Percentiles rank a stretch among this genome's conserved stretches.
phyloP scores from a whole-genome alignment of 2,888 invertebrate genomes.

The Caenorhabditis plicata region DNA sequence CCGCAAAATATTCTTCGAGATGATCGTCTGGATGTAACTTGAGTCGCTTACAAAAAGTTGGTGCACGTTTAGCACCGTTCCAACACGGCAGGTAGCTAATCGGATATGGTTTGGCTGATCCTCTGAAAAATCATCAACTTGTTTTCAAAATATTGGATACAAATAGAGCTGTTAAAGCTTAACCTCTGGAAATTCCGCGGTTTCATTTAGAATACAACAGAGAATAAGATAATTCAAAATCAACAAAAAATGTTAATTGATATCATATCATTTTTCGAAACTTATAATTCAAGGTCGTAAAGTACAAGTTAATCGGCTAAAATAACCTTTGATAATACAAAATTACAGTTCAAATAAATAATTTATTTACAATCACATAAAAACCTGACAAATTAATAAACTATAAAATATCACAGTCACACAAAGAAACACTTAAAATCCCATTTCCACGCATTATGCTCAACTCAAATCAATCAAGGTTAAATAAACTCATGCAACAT shows the following conservation, averaged over 20 bases:
- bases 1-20: conserved; percentile 21
- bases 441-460: too few species aligned
- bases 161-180: background rate
- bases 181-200: conserved; percentile 13
- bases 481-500: background rate
- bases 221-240: too few species aligned
- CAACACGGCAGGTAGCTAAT: background rate
- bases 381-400: too few species aligned
- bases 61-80: background rate
- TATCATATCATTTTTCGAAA: too few species aligned
- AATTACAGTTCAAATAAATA: too few species aligned
- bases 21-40: conserved; percentile 21
- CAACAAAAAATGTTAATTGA: too few species aligned
- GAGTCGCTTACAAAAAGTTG: conserved; percentile 9
- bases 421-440: too few species aligned
- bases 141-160: background rate
- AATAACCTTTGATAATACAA: too few species aligned
- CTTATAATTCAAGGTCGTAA: background rate
- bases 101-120: conserved; percentile 13
- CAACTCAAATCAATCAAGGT: too few species aligned
- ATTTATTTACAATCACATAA: too few species aligned
- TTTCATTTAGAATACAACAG: conserved; percentile 6
- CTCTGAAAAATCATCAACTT: conserved; percentile 4
- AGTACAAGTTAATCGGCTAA: background rate
- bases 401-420: too few species aligned